A percentile compares a stretch with the other conserved stretches of the same genome.
Evolutionary conservation across 2,797 vertebrate species (phyloP).

Genomic region (Pseudotriccus pelzelni): DNA sequence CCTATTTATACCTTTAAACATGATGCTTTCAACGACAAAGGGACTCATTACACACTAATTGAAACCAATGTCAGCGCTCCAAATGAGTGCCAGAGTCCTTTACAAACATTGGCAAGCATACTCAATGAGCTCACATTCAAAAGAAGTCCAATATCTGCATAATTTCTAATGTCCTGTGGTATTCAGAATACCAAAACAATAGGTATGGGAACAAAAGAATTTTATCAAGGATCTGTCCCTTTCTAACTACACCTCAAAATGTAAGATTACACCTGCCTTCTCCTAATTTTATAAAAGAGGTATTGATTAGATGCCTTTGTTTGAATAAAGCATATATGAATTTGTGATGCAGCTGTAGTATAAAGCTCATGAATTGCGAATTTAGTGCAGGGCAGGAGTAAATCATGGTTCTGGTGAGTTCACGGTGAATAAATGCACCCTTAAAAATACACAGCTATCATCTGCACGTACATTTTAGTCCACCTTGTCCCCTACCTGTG

Average conservation of each 20-base stretch:
- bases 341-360: not conserved
- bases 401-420: not conserved
- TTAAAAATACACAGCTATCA: not conserved
- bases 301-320: not conserved
- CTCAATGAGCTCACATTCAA: not conserved
- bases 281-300: not conserved
- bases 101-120: conserved; percentile 26
- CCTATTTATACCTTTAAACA: conserved; percentile 44
- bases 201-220: not conserved
- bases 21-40: conserved; percentile 27
- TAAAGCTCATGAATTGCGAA: not conserved
- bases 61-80: conserved; percentile 54
- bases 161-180: not conserved
- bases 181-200: not conserved
- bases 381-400: not conserved
- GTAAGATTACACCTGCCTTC: not conserved
- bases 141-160: not conserved
- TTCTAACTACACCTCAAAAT: not conserved
- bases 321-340: not conserved
- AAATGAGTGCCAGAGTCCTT: conserved; percentile 41
- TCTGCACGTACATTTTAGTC: not conserved
- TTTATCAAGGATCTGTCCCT: not conserved
- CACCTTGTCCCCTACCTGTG: not conserved
- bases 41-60: conserved; percentile 30
- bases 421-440: not conserved